Percentiles rank a stretch among this genome's conserved stretches.
phyloP scores from a whole-genome alignment of 2,888 invertebrate genomes.

The Linnaemya vulpina region DNA sequence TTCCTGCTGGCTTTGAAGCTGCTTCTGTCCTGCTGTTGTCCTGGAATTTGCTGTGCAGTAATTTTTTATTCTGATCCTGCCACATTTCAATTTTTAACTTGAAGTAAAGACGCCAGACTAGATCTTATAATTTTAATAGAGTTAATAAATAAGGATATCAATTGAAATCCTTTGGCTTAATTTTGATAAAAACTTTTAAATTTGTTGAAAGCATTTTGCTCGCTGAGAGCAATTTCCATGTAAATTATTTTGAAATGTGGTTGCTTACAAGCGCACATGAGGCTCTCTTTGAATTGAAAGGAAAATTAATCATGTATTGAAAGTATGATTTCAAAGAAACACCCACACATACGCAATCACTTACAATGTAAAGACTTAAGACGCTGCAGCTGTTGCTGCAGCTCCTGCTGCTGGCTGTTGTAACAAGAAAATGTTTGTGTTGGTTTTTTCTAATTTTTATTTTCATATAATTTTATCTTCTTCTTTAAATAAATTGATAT shows the following conservation, averaged over 20 bases:
- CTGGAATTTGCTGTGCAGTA: too few species aligned
- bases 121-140: background rate
- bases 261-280: constrained; percentile 18
- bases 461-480: background rate
- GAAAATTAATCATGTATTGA: constrained; percentile 59
- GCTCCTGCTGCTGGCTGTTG: background rate
- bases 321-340: constrained; percentile 35
- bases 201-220: background rate
- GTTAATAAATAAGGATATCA: background rate
- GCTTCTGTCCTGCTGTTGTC: too few species aligned
- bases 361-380: too few species aligned
- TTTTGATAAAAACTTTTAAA: background rate
- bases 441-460: background rate
- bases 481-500: constrained; percentile 60
- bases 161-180: background rate
- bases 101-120: too few species aligned
- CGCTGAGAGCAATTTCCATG: constrained; percentile 16
- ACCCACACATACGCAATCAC: background rate
- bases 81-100: too few species aligned
- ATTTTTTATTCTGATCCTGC: too few species aligned
- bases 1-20: too few species aligned
- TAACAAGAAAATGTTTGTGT: constrained; percentile 27
- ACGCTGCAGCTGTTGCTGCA: too few species aligned
- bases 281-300: constrained; percentile 8
- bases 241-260: constrained; percentile 34